Base-by-base conservation (phyloP, 2,888 invertebrate species). In the Phrixothrix hirtus region DNA sequence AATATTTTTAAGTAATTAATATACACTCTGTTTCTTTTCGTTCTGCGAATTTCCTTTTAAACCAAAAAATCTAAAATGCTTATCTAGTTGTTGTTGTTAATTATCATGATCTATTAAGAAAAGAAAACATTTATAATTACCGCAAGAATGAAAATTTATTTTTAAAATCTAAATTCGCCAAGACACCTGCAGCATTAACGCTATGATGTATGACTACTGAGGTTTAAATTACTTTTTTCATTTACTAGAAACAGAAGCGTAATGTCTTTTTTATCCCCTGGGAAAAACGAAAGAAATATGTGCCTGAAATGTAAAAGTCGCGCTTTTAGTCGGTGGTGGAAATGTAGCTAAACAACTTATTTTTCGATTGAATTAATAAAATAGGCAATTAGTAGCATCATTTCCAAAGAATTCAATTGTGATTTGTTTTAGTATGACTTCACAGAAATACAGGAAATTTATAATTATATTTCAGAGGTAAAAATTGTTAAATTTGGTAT, bases 221-320 rank as follows among this genome's bases (percentile, higher is more conserved):
- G 67, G 64, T 68, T 67, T 63, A 69, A 70, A 70, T 69, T 69
- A 67, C 69, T 68, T 70, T 72, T 71, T 72, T 71, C 68, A 63
- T 64, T 66, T 62, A 63, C 45, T 35, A 45, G 56, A 57, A 63
- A 61, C 68, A 69, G 67, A 67, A 66, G 67, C 70, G 68, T 73
- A 72, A 71, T 71, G 73, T 71, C 71, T 69, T 72, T 72, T 73
- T 72, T 72, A 72, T 72, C 73, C 70, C 70, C 25, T 46, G 58
- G 68, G 70, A 67, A 67, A 50, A 57, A 48, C 56, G 57, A 57
- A 57, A 59, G 60, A 60, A 62, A 59, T 61, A 63, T 63, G 63
- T 60, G 60, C 21, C 7, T 21, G n/a, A n/a, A n/a, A n/a, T n/a
- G n/a, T n/a, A n/a, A n/a, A n/a, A n/a, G n/a, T n/a, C 9, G 9